These are phyloP conservation scores for Cygnus olor DNA, from an alignment of 2,797 vertebrate genomes.

Conservation along the genomic window DNA sequence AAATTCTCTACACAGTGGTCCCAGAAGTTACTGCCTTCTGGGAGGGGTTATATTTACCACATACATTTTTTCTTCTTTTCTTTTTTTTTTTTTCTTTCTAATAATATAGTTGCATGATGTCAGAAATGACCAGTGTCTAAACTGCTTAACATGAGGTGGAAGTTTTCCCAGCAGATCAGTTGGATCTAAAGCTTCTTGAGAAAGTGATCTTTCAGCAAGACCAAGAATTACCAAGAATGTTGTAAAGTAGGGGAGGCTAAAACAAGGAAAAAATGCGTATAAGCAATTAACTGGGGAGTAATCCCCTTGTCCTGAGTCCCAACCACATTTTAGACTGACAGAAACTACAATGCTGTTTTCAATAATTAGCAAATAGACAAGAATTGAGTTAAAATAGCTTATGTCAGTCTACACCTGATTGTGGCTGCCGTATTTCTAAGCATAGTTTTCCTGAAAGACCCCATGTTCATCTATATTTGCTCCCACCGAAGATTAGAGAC, in stretches of 20 bases:
- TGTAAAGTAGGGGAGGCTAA: neutral
- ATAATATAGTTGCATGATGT: neutral
- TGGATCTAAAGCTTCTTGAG: fast-evolving
- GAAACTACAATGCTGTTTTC: neutral
- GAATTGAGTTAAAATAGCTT: neutral
- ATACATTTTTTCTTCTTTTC: neutral
- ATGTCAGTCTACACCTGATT: neutral
- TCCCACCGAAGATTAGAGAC: neutral
- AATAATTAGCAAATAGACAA: neutral
- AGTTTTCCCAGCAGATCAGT: neutral
- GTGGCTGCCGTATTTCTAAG: neutral
- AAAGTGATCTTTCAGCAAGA: neutral
- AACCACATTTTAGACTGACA: neutral
- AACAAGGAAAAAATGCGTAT: neutral
- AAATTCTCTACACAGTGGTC: neutral
- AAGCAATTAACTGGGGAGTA: neutral
- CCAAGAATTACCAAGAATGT: neutral
- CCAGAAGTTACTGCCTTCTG: neutral
- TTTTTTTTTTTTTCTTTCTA: neutral
- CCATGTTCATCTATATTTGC: neutral
- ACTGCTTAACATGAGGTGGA: neutral
- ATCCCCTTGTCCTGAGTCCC: neutral
- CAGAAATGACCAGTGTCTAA: neutral
- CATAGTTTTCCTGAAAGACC: neutral
- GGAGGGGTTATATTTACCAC: neutral